A percentile compares a stretch with the other conserved stretches of the same genome.
These are phyloP conservation scores for Ophraella communa DNA, from an alignment of 2,888 invertebrate genomes.

Conservation along the genomic window DNA sequence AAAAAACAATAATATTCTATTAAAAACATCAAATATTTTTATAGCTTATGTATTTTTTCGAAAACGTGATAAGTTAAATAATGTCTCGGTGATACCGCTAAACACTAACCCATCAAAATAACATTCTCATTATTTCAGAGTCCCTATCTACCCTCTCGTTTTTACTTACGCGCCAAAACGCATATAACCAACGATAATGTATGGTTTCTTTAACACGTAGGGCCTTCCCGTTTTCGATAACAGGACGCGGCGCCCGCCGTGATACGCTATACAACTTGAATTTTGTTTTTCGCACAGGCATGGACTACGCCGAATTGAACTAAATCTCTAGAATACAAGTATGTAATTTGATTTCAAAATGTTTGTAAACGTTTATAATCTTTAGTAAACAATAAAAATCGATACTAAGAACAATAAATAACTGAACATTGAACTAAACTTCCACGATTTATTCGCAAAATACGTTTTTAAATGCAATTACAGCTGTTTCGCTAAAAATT, in stretches of 20 bases:
- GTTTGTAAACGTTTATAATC: no score
- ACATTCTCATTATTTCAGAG: not conserved
- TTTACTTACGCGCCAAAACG: slow-evolving; percentile 25
- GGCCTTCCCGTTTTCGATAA: slow-evolving; percentile 22
- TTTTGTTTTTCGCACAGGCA: not conserved
- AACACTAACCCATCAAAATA: slow-evolving; percentile 1
- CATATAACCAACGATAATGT: slow-evolving; percentile 25
- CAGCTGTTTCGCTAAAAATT: no score
- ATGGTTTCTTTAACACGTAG: slow-evolving; percentile 29
- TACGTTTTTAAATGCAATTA: no score
- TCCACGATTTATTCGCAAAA: no score
- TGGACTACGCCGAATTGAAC: not conserved
- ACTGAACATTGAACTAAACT: no score
- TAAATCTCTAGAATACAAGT: not conserved
- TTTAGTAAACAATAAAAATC: no score
- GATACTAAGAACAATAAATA: no score
- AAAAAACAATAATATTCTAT: no score
- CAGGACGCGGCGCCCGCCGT: slow-evolving; percentile 5
- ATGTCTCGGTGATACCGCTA: not conserved
- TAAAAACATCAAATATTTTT: not conserved
- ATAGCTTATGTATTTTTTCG: not conserved
- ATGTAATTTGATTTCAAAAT: no score
- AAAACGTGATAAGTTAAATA: not conserved
- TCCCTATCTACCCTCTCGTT: slow-evolving; percentile 12
- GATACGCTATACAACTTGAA: slow-evolving; percentile 6